phyloP scores from a whole-genome alignment of 2,797 vertebrate species.

The Pampus argenteus region DNA sequence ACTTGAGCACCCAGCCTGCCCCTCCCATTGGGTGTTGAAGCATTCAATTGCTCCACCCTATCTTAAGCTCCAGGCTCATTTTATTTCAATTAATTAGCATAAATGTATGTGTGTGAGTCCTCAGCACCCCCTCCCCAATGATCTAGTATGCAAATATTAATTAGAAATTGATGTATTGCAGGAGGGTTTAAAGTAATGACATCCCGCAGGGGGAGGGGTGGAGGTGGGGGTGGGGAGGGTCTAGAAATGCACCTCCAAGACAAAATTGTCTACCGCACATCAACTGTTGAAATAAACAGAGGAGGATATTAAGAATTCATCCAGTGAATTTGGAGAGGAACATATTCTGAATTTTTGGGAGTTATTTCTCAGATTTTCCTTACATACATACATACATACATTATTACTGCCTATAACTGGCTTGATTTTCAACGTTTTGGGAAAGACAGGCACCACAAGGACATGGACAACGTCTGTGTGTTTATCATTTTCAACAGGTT shows the following conservation, averaged over 20 bases:
- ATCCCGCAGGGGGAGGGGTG: too few species aligned
- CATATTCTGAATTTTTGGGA: constrained; percentile 21
- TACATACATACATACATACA: background rate
- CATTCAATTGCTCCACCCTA: constrained; percentile 61
- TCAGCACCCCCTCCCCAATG: constrained; percentile 36
- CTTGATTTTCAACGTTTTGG: background rate
- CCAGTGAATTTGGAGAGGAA: constrained; percentile 27
- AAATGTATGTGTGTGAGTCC: constrained; percentile 55
- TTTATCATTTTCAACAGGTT: background rate
- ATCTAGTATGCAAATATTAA: constrained; percentile 83
- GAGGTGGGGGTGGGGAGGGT: too few species aligned
- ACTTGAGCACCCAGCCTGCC: constrained; percentile 22
- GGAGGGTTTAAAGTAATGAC: constrained; percentile 80
- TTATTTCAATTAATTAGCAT: constrained; percentile 81
- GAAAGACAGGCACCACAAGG: background rate
- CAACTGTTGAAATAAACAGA: constrained; percentile 52
- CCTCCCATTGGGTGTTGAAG: constrained; percentile 59
- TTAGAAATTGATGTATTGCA: constrained; percentile 83
- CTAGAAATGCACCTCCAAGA: constrained; percentile 57
- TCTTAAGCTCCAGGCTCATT: constrained; percentile 68
- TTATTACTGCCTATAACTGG: background rate
- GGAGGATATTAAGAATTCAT: constrained; percentile 45
- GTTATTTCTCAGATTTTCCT: constrained; percentile 15
- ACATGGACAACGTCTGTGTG: background rate
- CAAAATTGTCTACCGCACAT: constrained; percentile 36